These are phyloP conservation scores for Ceratina japonica DNA, from an alignment of 1,140 invertebrate genomes.

Conservation along the genomic window DNA sequence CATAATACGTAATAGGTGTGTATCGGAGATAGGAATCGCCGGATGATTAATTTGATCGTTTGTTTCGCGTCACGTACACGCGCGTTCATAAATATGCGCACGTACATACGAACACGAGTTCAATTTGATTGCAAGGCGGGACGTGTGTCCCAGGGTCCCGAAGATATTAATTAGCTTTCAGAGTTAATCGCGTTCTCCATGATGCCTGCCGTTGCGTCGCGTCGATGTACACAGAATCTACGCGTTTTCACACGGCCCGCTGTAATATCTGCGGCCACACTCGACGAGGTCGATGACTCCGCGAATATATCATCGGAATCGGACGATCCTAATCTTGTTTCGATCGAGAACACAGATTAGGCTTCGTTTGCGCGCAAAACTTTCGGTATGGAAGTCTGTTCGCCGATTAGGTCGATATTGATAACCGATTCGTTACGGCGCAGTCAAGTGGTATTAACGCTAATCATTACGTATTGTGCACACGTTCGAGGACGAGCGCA, in stretches of 20 bases:
- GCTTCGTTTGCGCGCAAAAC: too few relatives aligned
- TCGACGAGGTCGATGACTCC: conserved; percentile 3
- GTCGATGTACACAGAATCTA: conserved; percentile 22
- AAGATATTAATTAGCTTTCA: conserved; percentile 68
- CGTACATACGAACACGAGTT: conserved; percentile 33
- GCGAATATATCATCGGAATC: conserved; percentile 37
- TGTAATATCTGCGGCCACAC: conserved; percentile 21
- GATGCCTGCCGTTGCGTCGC: conserved; percentile 16
- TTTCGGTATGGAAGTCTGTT: neutral
- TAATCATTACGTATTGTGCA: conserved; percentile 1
- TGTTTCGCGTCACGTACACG: conserved; percentile 60
- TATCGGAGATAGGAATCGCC: conserved; percentile 60
- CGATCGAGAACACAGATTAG: conserved; percentile 10
- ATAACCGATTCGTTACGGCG: neutral
- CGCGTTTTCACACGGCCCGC: conserved; percentile 37
- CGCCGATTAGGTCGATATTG: neutral
- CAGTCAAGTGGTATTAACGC: neutral
- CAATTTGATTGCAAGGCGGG: conserved; percentile 58
- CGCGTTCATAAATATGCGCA: conserved; percentile 32
- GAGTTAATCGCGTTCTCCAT: conserved; percentile 57
- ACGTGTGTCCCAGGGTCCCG: conserved; percentile 39
- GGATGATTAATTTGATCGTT: conserved; percentile 69
- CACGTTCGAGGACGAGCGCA: neutral
- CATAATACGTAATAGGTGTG: too few relatives aligned
- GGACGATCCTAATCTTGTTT: conserved; percentile 11